Evolutionary conservation across 64 coral and sea anemone species (phyloP).

Genomic region (Dendronephthya gigantea): DNA sequence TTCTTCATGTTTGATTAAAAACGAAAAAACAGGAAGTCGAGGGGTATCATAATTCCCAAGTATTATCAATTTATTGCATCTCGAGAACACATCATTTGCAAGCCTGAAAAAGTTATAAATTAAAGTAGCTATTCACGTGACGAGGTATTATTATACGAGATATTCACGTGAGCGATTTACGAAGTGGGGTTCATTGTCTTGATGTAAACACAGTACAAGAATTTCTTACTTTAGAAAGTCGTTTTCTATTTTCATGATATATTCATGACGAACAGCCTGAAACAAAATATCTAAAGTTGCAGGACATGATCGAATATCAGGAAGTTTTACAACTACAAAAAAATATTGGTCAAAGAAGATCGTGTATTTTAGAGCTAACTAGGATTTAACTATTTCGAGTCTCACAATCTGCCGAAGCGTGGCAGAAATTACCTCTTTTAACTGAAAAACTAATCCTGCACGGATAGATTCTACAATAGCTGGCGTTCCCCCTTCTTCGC

Average conservation of each 20-base stretch:
- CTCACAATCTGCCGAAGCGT: no score
- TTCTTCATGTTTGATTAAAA: constrained; percentile 53
- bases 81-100: constrained; percentile 45
- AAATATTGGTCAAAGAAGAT: no score
- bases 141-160: no score
- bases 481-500: constrained; percentile 90
- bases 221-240: constrained; percentile 43
- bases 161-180: no score
- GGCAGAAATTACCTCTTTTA: constrained; percentile 58
- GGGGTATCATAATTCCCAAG: constrained; percentile 45
- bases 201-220: no score
- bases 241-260: constrained; percentile 62
- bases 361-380: no score
- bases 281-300: background rate
- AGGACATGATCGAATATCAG: no score
- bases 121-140: background rate
- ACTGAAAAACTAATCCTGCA: constrained; percentile 87
- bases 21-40: constrained; percentile 82
- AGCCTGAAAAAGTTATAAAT: constrained; percentile 15
- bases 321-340: no score
- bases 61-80: constrained; percentile 45
- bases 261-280: constrained; percentile 50
- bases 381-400: no score
- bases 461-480: constrained; percentile 80
- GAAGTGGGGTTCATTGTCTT: no score